Percentiles rank a stretch among this genome's conserved stretches.
Evolutionary conservation across 2,797 vertebrate genomes (phyloP).

Genomic region (Atherinosoma microstoma): DNA sequence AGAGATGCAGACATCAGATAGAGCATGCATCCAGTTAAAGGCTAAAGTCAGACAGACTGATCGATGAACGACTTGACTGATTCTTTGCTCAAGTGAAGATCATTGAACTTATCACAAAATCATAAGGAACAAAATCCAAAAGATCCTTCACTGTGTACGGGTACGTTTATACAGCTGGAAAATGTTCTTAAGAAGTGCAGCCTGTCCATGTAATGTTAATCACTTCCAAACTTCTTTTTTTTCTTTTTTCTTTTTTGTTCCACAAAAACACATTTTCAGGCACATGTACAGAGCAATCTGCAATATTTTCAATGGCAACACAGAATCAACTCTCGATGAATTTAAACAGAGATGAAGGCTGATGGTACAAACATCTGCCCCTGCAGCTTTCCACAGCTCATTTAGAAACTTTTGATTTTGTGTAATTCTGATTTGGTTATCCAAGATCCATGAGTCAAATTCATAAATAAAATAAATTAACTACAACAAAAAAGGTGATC

Average conservation of each 20-base stretch:
- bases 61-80: conserved; percentile 23
- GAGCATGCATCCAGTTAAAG: conserved; percentile 33
- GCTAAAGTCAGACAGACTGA: conserved; percentile 30
- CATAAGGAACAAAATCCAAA: conserved; percentile 26
- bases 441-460: neutral
- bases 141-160: conserved; percentile 19
- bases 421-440: neutral
- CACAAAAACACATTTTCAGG: conserved; percentile 70
- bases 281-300: conserved; percentile 71
- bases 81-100: conserved; percentile 34
- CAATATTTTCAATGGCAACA: conserved; percentile 39
- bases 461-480: neutral
- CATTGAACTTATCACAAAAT: conserved; percentile 25
- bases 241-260: conserved; percentile 2
- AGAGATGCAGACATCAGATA: conserved; percentile 41
- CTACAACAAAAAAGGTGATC: conserved; percentile 12
- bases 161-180: conserved; percentile 34
- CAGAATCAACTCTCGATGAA: conserved; percentile 29
- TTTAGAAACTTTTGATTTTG: conserved; percentile 2
- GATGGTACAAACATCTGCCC: conserved; percentile 13
- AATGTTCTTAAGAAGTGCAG: conserved; percentile 58
- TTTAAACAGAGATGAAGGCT: conserved; percentile 29
- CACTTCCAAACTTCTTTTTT: conserved; percentile 25
- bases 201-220: conserved; percentile 51
- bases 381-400: conserved; percentile 18